Base-by-base conservation (phyloP, 23 tunicate species). In the Oikopleura albicans region DNA sequence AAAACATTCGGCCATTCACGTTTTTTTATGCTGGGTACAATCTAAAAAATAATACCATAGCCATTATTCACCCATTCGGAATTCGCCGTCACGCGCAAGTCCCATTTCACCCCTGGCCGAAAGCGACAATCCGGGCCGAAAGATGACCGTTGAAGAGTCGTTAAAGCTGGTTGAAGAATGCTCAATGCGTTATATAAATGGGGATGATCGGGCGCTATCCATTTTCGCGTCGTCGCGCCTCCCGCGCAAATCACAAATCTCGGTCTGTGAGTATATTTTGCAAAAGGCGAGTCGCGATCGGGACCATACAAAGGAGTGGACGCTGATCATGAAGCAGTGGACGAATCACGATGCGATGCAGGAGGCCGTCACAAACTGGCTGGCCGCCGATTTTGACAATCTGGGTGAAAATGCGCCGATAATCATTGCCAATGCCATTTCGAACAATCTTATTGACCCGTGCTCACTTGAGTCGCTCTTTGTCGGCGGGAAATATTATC, bases 21-120 rank as follows among this genome's bases (percentile, higher is more conserved):
- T n/a, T n/a, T n/a, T n/a, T n/a, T n/a, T n/a, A n/a, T n/a, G n/a
- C n/a, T n/a, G n/a, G n/a, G n/a, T n/a, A n/a, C n/a, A n/a, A n/a
- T n/a, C n/a, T n/a, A n/a, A n/a, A n/a, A n/a, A n/a, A n/a, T n/a
- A 49, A 49, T 8, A 49, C 63, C 12, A 49, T 49, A 37, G 79
- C 28, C 79, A 71, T 29, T 71, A 71, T 29, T 71, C 79, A 71
- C 79, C 79, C 28, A 71, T 27, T 71, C 33, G 79, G 4, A 71
- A 71, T 29, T 71, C 79, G 2, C 79, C 79, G 31, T 2, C 28
- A 2, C 33, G 35, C 2, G 79, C 79, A 12, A 22, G 37, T 22
- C 79, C 79, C 4, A 71, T 71, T 22, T 71, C 79, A 29, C 79
- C 79, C 27, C 37, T 71, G 34, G 79, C 35, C 63, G 63, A 49